Conservation (phyloP, 2,888 invertebrate genomes). For the Escarpia spicata region DNA sequence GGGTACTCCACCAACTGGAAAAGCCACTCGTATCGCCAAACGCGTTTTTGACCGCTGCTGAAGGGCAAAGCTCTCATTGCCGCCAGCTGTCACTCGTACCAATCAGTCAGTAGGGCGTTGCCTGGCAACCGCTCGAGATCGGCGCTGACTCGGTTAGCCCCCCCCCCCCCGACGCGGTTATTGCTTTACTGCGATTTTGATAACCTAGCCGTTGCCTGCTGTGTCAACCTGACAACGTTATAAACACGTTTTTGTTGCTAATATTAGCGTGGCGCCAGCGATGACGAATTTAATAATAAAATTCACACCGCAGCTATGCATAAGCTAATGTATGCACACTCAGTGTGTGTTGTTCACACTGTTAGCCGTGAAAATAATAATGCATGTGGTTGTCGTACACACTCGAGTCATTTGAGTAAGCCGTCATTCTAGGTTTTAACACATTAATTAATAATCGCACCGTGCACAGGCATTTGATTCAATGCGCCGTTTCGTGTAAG, state of each 20-base stretch:
- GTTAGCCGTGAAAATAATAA: no score
- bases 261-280: no score
- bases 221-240: no score
- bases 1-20: background rate
- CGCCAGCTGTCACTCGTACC: background rate
- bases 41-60: background rate
- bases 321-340: no score
- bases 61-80: conserved; percentile 12
- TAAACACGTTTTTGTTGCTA: no score
- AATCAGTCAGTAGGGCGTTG: background rate
- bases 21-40: background rate
- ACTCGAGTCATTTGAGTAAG: background rate
- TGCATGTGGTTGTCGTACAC: no score
- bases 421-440: background rate
- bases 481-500: background rate
- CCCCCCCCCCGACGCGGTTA: background rate
- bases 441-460: background rate
- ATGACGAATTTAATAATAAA: no score
- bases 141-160: background rate
- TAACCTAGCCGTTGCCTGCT: background rate
- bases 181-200: background rate
- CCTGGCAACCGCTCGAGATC: background rate
- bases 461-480: background rate
- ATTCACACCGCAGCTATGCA: no score
- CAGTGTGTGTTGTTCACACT: no score